Base-by-base conservation (phyloP, 1,140 invertebrate genomes). In the Drosophila prosaltans region DNA sequence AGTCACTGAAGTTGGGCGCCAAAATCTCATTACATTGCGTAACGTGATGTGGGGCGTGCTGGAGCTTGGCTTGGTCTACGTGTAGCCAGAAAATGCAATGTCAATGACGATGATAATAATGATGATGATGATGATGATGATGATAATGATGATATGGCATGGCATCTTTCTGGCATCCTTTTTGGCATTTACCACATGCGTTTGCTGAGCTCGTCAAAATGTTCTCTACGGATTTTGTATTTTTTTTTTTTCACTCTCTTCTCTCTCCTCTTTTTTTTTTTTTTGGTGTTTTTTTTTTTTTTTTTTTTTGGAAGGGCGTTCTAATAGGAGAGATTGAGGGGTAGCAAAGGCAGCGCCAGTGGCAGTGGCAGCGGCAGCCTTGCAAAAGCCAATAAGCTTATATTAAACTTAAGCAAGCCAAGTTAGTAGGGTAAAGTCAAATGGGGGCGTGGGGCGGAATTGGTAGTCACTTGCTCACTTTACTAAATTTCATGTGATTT, bases 141-240 rank as follows among this genome's bases (percentile, higher is more conserved):
- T 58, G 55, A 8, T 51, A 39, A 16, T 16, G 16, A 16, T 16
- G 16, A 16, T 16, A 16, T 16, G 16, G 57, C 9, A 59, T 40
- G 57, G 57, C 32, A 59, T 59, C 32, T 32, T 39, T 39, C 39
- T 59, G 57, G 57, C 57, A 59, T 59, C 57, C 57, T 58, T 58
- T 58, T 58, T 58, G 55, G 55, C 55, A 58, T 58, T 58, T 58
- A 58, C 55, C 57, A 59, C 57, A 59, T 59, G 57, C 57, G 57
- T 39, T 59, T 59, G 57, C 57, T 59, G 57, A 59, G 57, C 57
- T 59, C 36, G 57, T 59, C 57, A 59, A 59, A 59, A 59, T 59
- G 57, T 59, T 59, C 57, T 57, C 21, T 51, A 26, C 45, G 45
- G 45, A 9, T 51, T 51, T 24, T 51, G 24, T 51, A 26, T 26